Percentiles rank a stretch among this genome's conserved stretches.
Conservation (phyloP, 2,113 vertebrate species). For the Rafetus swinhoei region DNA sequence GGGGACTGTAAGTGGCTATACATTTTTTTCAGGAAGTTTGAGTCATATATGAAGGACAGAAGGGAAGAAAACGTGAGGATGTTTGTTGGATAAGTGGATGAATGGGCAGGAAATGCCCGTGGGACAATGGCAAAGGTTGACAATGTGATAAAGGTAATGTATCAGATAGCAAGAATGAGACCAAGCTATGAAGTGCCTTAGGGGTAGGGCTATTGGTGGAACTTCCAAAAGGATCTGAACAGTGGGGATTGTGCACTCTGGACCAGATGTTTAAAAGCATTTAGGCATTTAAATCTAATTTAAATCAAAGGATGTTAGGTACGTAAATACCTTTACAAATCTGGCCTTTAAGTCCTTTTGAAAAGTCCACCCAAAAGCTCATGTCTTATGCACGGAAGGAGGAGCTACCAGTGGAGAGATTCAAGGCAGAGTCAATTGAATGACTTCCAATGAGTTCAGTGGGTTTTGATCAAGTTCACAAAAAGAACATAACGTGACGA, state of each 20-base stretch:
- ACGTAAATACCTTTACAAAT: too few species aligned
- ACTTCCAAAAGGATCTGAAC: conserved; percentile 15
- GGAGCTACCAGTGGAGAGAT: background rate
- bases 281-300: background rate
- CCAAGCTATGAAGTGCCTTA: background rate
- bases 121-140: background rate
- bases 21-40: background rate
- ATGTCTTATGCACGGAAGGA: too few species aligned
- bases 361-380: too few species aligned
- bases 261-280: background rate
- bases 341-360: too few species aligned
- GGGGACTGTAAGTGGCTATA: background rate
- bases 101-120: too few species aligned
- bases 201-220: background rate
- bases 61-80: too few species aligned
- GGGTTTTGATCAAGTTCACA: background rate
- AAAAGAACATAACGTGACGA: background rate
- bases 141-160: background rate
- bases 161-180: background rate
- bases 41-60: too few species aligned
- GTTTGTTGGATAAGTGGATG: too few species aligned
- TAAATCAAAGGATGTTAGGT: too few species aligned
- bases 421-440: background rate
- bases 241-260: background rate
- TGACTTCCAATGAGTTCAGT: background rate